A percentile compares a stretch with the other conserved stretches of the same genome.
These are phyloP conservation scores for Harpalus rubripes DNA, from an alignment of 2,888 invertebrate genomes.

Conservation along the genomic window DNA sequence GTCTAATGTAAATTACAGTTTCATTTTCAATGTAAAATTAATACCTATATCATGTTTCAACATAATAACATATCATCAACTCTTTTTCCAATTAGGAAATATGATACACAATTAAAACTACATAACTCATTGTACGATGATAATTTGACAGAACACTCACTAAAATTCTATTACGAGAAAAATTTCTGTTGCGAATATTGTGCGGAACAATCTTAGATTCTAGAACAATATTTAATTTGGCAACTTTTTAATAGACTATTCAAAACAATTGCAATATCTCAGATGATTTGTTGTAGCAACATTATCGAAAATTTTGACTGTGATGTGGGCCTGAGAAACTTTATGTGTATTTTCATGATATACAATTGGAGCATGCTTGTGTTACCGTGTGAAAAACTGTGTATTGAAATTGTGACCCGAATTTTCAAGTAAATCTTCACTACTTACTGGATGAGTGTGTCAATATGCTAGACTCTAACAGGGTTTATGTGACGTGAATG, in stretches of 20 bases:
- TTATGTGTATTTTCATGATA: not conserved
- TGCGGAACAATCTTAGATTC: not conserved
- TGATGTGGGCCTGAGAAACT: not conserved
- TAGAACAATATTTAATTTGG: conserved; percentile 2
- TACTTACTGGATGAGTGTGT: conserved; percentile 7
- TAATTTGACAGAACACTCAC: not conserved
- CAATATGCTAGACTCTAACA: conserved; percentile 8
- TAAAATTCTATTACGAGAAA: not conserved
- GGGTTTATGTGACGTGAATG: conserved; percentile 5
- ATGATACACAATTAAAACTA: not conserved
- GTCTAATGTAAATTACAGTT: not conserved
- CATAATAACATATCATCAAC: not conserved
- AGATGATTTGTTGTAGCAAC: not conserved
- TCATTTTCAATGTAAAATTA: not conserved
- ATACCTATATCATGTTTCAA: not conserved
- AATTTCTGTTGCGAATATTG: not conserved
- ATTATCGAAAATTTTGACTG: not conserved
- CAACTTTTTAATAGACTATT: not conserved
- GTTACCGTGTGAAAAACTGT: conserved; percentile 43
- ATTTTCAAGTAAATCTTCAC: conserved; percentile 14
- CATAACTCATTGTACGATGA: not conserved
- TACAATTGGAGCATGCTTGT: conserved; percentile 27
- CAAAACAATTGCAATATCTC: not conserved
- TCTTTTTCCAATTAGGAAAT: not conserved
- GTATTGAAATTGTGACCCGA: conserved; percentile 51